These are phyloP conservation scores for Neoniphon sammara DNA, from an alignment of 2,797 vertebrate species.

Conservation along the genomic window DNA sequence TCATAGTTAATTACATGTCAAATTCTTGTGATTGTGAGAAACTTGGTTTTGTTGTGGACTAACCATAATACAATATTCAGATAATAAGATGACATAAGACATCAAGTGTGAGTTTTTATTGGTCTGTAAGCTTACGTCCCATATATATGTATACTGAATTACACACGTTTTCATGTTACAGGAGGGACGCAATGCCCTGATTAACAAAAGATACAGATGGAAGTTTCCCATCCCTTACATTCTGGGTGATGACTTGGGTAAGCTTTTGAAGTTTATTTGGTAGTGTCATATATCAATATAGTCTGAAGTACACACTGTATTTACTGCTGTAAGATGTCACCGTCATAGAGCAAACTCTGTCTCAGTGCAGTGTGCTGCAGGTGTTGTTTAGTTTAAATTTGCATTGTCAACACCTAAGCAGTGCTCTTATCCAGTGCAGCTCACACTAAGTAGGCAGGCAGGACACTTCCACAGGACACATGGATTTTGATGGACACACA, in stretches of 20 bases:
- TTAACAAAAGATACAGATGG: conserved; percentile 84
- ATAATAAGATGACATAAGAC: background rate
- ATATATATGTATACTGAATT: conserved; percentile 32
- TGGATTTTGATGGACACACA: background rate
- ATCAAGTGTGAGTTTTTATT: conserved; percentile 2
- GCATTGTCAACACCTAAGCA: too few species aligned
- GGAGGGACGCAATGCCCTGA: conserved; percentile 83
- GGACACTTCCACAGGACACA: too few species aligned
- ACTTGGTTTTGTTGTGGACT: background rate
- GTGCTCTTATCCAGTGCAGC: too few species aligned
- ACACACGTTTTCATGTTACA: conserved; percentile 52
- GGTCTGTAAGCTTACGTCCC: background rate
- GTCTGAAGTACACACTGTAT: background rate
- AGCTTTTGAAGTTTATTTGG: conserved; percentile 37
- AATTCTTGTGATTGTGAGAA: too few species aligned
- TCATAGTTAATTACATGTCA: background rate
- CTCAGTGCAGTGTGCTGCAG: too few species aligned
- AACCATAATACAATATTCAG: background rate
- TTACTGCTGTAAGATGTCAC: background rate
- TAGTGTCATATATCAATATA: background rate
- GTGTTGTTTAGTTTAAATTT: too few species aligned
- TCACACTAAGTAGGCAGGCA: too few species aligned
- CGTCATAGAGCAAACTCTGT: background rate
- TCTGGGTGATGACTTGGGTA: conserved; percentile 90
- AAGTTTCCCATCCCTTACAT: conserved; percentile 93